Evolutionary conservation across 2,888 invertebrate genomes (phyloP).

Genomic region (Calliphora vomitoria): DNA sequence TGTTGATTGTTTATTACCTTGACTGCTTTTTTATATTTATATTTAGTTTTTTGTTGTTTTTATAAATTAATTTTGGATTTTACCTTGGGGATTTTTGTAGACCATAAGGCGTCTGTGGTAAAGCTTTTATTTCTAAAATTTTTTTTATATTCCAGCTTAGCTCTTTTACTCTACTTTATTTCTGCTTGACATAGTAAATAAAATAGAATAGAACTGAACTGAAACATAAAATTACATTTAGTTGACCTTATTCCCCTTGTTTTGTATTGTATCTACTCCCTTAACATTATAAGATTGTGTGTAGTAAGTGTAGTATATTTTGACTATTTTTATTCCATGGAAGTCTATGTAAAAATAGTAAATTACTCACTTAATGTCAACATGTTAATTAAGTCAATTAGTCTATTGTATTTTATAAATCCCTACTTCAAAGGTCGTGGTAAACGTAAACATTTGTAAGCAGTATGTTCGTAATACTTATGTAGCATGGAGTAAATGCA

Average conservation of each 20-base stretch:
- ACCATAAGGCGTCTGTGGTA: conserved; percentile 27
- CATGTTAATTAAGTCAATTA: conserved; percentile 62
- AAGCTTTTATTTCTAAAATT: not conserved
- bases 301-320: not conserved
- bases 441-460: not conserved
- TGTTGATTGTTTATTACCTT: conserved; percentile 26
- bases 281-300: not conserved
- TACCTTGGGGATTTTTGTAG: conserved; percentile 43
- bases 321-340: not conserved
- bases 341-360: not conserved
- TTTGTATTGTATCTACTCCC: not conserved
- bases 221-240: conserved; percentile 26
- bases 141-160: too few species aligned
- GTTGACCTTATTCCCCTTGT: not conserved
- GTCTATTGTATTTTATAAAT: conserved; percentile 20
- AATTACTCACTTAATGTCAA: conserved; percentile 36
- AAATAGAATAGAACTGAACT: conserved; percentile 14
- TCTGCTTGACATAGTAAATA: conserved; percentile 15
- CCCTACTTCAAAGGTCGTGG: not conserved
- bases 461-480: not conserved
- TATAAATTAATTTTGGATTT: conserved; percentile 47
- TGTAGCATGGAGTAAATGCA: not conserved
- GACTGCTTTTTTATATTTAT: not conserved
- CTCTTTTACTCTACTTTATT: not conserved
- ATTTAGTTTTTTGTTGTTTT: conserved; percentile 35